phyloP scores from a whole-genome alignment of 2,113 vertebrate species.

The Pimephales promelas region DNA sequence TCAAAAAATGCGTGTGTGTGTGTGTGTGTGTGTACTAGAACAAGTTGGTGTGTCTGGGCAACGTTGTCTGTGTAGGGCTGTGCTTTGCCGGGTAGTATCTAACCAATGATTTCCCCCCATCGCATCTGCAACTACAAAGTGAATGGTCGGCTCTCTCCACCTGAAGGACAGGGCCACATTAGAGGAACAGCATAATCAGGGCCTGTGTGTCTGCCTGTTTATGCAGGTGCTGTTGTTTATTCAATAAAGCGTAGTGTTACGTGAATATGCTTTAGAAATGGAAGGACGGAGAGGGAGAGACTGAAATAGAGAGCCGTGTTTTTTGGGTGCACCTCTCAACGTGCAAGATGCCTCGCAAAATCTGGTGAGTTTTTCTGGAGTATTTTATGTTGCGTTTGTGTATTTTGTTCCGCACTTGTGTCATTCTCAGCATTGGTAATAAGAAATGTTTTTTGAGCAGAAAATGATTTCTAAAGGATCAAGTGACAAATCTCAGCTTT shows the following conservation, averaged over 20 bases:
- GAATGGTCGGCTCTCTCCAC: conserved; percentile 50
- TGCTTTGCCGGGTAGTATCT: background rate
- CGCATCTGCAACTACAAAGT: conserved; percentile 59
- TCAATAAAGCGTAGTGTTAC: conserved; percentile 56
- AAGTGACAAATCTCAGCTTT: background rate
- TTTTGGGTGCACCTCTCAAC: conserved; percentile 29
- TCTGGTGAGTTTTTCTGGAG: conserved; percentile 58
- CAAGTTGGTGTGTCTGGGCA: conserved; percentile 16
- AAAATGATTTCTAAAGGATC: background rate
- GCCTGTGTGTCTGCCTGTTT: conserved; percentile 55
- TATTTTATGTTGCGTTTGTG: background rate
- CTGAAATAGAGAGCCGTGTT: conserved; percentile 9
- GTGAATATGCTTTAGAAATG: conserved; percentile 40
- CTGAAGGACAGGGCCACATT: conserved; percentile 45
- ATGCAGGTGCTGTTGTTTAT: conserved; percentile 46
- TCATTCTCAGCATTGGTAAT: background rate
- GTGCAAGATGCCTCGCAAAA: conserved; percentile 60
- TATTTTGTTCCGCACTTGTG: background rate
- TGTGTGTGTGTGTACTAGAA: conserved; percentile 14
- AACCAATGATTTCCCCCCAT: conserved; percentile 9
- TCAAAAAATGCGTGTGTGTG: conserved; percentile 1
- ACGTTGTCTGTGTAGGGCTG: conserved; percentile 38
- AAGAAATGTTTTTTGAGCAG: background rate
- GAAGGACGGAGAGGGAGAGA: conserved; percentile 12
- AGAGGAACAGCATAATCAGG: conserved; percentile 57